phyloP scores from a whole-genome alignment of 2,888 invertebrate genomes.

The Pyrocoelia pectoralis region DNA sequence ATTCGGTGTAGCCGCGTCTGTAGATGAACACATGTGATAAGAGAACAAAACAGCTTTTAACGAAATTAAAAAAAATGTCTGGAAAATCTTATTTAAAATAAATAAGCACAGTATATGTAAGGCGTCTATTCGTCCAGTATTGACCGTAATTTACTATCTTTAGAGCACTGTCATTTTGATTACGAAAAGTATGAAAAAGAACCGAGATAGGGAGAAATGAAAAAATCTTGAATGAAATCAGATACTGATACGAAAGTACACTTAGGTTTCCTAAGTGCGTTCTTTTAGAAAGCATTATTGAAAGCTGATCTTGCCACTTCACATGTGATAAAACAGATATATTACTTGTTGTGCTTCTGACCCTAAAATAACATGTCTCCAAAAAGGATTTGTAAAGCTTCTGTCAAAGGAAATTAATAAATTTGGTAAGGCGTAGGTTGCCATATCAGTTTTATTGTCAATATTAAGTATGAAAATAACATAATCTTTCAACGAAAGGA shows the following conservation, averaged over 20 bases:
- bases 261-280: slow-evolving; percentile 34
- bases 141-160: no score
- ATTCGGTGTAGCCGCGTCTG: not conserved
- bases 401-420: no score
- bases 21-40: slow-evolving; percentile 6
- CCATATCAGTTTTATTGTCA: no score
- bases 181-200: no score
- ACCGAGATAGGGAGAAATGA: slow-evolving; percentile 9
- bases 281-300: slow-evolving; percentile 32
- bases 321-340: slow-evolving; percentile 23
- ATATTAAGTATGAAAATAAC: not conserved
- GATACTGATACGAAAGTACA: slow-evolving; percentile 32
- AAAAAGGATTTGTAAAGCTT: not conserved
- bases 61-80: slow-evolving; percentile 13
- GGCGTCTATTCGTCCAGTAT: no score
- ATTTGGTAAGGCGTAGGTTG: no score
- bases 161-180: no score
- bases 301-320: slow-evolving; percentile 32
- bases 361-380: slow-evolving; percentile 13
- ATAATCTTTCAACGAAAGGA: slow-evolving; percentile 24
- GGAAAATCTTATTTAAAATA: slow-evolving; percentile 1
- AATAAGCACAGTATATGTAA: no score
- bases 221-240: slow-evolving; percentile 32
- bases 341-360: slow-evolving; percentile 13
- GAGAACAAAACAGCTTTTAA: slow-evolving; percentile 13